Evolutionary conservation across 92 coral and sea anemone genomes (phyloP), one percentile per base, ranked within the genome.

Genomic region (Heteractis magnifica): DNA sequence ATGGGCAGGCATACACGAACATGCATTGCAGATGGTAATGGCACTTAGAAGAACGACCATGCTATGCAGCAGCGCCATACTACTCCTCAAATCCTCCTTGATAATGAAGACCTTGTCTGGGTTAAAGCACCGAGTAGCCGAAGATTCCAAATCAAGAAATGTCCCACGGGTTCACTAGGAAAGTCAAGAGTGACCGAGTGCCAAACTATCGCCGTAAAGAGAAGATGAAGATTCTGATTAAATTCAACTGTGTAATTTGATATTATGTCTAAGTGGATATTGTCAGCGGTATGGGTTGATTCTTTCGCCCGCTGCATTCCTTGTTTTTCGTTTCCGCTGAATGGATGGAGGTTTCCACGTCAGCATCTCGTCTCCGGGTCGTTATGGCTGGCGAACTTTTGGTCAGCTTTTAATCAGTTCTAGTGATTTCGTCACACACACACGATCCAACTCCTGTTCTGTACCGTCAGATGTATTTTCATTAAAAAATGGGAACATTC

Each of bases 1-100:
- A 81, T 97, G 99, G 34, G 90, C 84, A 21, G 94, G 89, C 87
- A 92, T 77, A 65, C 99, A 97, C 52, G 97, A 90, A 56, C 99
- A 97, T 4, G 94, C 90, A 56, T 56, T 71, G 26, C 89, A 56
- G 21, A 74, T 68, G 1, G 83, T 71, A 16, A 86, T 18, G 4
- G 51, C 10, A 23, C 86, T 19, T 7, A 82, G 76, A 20, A 82
- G 20, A 9, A 75, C 79, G 11, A 44, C 71, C 3, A 56, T 20
- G 15, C 34, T 12, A 8, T 52, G 53, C 34, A 55, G 26, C 19
- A 74, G 6, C 79, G 21, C 49, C 86, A 53, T 72, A 15, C 18
- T 53, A 8, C 70, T 52, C 14, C 48, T 19, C 16, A 15, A 14
- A 8, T n/a, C 49, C 78, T 23, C 26, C 73, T 12, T 34, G 44